These are phyloP conservation scores for Neocrepidodera transversa DNA, from an alignment of 2,888 invertebrate genomes.

Conservation along the genomic window DNA sequence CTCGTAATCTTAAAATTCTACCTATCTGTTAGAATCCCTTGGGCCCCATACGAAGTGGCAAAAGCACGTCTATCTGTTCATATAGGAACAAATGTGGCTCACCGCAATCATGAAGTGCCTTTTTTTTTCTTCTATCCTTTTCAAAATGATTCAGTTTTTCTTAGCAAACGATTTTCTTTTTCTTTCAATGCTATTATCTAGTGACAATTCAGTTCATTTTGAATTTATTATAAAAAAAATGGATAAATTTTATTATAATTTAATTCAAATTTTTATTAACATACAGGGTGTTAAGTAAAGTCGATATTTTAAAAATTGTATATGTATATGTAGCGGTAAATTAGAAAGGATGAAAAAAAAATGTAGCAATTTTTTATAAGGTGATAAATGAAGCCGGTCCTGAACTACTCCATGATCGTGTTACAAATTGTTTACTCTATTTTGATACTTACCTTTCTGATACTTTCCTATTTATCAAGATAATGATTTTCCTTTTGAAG, in stretches of 20 bases:
- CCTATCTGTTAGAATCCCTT: slow-evolving; percentile 20
- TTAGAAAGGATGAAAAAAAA: too few species aligned
- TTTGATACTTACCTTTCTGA: neutral
- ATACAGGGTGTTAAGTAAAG: too few species aligned
- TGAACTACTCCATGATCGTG: neutral
- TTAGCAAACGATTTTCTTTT: slow-evolving; percentile 4
- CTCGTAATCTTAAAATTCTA: neutral
- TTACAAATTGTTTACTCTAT: neutral
- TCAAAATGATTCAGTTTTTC: slow-evolving; percentile 21
- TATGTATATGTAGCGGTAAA: too few species aligned
- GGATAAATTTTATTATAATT: too few species aligned
- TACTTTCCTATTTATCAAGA: slow-evolving; percentile 12
- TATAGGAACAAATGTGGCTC: slow-evolving; percentile 44
- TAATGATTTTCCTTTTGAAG: slow-evolving; percentile 16
- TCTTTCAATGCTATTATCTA: neutral
- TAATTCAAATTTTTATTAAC: too few species aligned
- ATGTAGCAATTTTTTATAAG: too few species aligned
- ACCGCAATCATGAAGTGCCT: slow-evolving; percentile 28
- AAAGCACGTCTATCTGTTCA: slow-evolving; percentile 46
- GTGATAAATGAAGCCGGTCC: too few species aligned
- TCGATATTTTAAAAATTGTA: too few species aligned
- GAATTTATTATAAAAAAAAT: too few species aligned
- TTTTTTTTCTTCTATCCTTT: slow-evolving; percentile 25
- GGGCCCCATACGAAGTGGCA: slow-evolving; percentile 32
- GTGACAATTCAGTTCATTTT: neutral